phyloP scores from a whole-genome alignment of 2,113 vertebrate species.

The Agelaius tricolor region DNA sequence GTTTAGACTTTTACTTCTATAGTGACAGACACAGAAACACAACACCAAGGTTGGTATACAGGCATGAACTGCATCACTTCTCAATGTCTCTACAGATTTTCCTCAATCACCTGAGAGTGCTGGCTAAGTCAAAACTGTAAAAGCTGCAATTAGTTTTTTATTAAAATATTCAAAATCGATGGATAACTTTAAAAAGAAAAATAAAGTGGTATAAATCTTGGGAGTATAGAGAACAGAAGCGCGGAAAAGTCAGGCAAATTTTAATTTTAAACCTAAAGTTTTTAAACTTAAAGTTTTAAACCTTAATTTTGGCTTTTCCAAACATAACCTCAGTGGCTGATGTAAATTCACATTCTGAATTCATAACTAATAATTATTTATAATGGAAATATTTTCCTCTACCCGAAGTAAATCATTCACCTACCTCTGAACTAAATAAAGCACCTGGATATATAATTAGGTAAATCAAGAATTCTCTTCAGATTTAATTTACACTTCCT shows the following conservation, averaged over 20 bases:
- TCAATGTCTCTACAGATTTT: neutral
- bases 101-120: neutral
- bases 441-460: neutral
- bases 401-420: neutral
- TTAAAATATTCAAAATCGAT: neutral
- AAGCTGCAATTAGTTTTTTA: neutral
- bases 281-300: neutral
- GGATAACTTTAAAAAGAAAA: neutral
- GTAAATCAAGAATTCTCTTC: constrained; percentile 5
- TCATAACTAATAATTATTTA: neutral
- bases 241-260: neutral
- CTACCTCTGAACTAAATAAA: constrained; percentile 32
- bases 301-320: neutral
- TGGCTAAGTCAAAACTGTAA: neutral
- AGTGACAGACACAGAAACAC: neutral
- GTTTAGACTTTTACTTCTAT: neutral
- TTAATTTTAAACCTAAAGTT: neutral
- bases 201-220: neutral
- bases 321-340: neutral
- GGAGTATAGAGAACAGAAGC: neutral
- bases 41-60: neutral
- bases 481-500: constrained; percentile 28
- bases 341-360: neutral
- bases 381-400: neutral
- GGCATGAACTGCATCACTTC: neutral